Evolutionary conservation across 2,113 vertebrate species (phyloP).

Genomic region (Corynorhinus townsendii): DNA sequence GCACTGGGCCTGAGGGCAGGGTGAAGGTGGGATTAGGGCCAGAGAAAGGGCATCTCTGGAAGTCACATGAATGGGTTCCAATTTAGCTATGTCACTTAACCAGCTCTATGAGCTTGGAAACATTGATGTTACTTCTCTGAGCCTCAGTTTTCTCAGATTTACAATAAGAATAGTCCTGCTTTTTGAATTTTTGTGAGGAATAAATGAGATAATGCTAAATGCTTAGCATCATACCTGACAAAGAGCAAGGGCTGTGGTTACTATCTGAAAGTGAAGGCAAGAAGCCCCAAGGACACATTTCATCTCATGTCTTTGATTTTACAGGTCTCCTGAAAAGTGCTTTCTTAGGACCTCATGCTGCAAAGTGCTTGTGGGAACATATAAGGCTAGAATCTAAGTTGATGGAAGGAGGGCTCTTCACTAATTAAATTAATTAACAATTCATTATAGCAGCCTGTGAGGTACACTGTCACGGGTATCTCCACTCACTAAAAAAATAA

Average conservation of each 20-base stretch:
- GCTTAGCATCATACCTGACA: background rate
- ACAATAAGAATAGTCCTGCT: background rate
- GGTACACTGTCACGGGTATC: slow-evolving; percentile 43
- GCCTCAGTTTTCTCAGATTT: background rate
- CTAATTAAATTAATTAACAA: slow-evolving; percentile 71
- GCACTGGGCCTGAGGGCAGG: background rate
- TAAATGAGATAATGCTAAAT: background rate
- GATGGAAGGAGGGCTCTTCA: slow-evolving; percentile 8
- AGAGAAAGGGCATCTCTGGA: background rate
- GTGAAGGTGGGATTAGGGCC: fast-evolving
- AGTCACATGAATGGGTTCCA: background rate
- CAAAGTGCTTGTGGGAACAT: background rate
- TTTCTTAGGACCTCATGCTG: background rate
- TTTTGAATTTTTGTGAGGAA: background rate
- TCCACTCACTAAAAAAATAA: slow-evolving; percentile 48
- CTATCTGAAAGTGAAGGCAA: background rate
- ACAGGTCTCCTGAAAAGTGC: slow-evolving; percentile 4
- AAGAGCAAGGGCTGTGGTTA: background rate
- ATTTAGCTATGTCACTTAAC: background rate
- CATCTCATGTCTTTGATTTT: background rate
- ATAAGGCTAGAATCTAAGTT: background rate
- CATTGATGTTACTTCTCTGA: background rate
- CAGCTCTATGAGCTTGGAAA: background rate
- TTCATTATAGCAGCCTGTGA: slow-evolving; percentile 33
- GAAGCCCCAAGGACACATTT: background rate